Percentiles rank a stretch among this genome's conserved stretches.
Evolutionary conservation across 2,888 invertebrate genomes (phyloP).

Genomic region (Atethmia centrago): DNA sequence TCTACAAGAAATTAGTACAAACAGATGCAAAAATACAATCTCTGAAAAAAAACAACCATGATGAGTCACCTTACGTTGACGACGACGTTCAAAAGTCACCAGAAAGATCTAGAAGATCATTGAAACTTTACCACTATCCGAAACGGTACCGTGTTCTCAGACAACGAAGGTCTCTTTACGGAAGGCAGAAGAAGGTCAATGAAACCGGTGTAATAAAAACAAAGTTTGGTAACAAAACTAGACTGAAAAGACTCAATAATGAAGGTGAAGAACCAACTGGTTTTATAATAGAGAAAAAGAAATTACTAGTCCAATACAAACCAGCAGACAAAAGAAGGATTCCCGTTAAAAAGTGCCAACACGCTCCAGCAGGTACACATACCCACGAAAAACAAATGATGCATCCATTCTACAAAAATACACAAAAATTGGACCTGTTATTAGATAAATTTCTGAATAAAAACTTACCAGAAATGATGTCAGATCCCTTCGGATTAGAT

Average conservation of each 20-base stretch:
- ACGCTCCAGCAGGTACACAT: conserved; percentile 73
- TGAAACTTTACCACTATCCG: conserved; percentile 54
- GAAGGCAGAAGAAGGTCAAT: conserved; percentile 10
- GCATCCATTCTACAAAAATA: conserved; percentile 81
- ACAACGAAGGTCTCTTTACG: conserved; percentile 26
- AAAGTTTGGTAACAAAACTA: conserved; percentile 33
- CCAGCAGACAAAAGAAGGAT: conserved; percentile 68
- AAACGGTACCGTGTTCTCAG: conserved; percentile 48
- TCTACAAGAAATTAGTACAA: conserved; percentile 81
- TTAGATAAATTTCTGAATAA: conserved; percentile 75
- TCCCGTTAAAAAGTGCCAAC: conserved; percentile 76
- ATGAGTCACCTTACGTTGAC: neutral
- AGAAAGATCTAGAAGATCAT: conserved; percentile 75
- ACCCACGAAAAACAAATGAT: conserved; percentile 77
- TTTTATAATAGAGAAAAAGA: conserved; percentile 76
- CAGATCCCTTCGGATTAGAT: conserved; percentile 68
- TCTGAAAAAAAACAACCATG: conserved; percentile 69
- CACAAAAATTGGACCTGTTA: conserved; percentile 78
- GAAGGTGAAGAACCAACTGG: conserved; percentile 66
- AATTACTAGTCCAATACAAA: conserved; percentile 74
- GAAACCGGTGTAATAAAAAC: neutral
- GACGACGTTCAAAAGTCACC: conserved; percentile 31
- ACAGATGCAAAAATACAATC: conserved; percentile 81
- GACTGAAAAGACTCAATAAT: conserved; percentile 60
- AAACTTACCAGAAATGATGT: conserved; percentile 68